These are phyloP conservation scores for Tenodera sinensis DNA, from an alignment of 2,888 invertebrate genomes.

Conservation along the genomic window DNA sequence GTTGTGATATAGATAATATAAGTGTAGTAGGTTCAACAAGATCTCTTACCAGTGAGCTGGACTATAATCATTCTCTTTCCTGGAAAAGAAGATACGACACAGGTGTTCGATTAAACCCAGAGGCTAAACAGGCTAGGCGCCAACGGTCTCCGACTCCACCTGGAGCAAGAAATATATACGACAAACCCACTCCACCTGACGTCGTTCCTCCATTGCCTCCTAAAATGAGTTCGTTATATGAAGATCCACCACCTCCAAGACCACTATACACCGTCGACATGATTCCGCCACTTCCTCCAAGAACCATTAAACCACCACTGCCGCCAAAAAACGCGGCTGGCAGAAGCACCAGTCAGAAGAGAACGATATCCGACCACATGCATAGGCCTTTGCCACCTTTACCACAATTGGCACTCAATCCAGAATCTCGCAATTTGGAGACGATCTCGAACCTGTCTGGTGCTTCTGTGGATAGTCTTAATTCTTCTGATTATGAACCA, in stretches of 20 bases:
- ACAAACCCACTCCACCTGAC: conserved; percentile 59
- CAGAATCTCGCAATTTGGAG: conserved; percentile 30
- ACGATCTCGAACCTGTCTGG: conserved; percentile 43
- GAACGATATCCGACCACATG: conserved; percentile 37
- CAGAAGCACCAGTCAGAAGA: conserved; percentile 30
- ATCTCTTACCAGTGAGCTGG: conserved; percentile 8
- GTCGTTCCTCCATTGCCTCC: conserved; percentile 46
- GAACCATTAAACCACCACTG: conserved; percentile 36
- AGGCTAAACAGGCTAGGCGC: conserved; percentile 68
- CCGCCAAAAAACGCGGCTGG: conserved; percentile 37
- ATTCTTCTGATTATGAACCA: conserved; percentile 52
- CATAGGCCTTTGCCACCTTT: conserved; percentile 40
- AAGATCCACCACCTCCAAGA: conserved; percentile 30
- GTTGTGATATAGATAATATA: not conserved
- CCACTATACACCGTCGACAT: conserved; percentile 22
- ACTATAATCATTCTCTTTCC: conserved; percentile 34
- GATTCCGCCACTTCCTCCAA: conserved; percentile 46
- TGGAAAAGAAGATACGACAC: conserved; percentile 38
- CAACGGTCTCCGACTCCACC: conserved; percentile 61
- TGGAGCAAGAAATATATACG: conserved; percentile 43
- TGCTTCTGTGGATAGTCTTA: conserved; percentile 51
- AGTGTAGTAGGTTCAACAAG: not conserved
- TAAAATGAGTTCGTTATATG: conserved; percentile 4
- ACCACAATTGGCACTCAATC: conserved; percentile 35
- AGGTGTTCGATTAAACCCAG: conserved; percentile 55